phyloP scores from a whole-genome alignment of 2,797 vertebrate species.

The Pantherophis vulpinus region DNA sequence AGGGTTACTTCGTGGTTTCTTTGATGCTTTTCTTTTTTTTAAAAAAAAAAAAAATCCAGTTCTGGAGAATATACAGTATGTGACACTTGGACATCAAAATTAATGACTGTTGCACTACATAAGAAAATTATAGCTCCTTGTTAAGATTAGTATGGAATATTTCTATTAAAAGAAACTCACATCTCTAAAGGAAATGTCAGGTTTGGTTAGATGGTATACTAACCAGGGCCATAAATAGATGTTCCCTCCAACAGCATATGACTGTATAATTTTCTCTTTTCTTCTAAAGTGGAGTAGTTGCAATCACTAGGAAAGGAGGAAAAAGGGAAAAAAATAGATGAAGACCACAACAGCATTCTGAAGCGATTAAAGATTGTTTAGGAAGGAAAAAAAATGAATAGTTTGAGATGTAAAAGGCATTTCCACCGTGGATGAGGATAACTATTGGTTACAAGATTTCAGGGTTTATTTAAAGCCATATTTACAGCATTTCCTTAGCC shows the following conservation, averaged over 20 bases:
- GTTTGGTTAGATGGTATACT: neutral
- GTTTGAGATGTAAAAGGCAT: constrained; percentile 23
- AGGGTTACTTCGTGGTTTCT: neutral
- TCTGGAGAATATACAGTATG: constrained; percentile 6
- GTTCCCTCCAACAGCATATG: neutral
- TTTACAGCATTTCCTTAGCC: neutral
- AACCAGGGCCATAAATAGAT: constrained; percentile 26
- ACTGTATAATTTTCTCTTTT: constrained; percentile 21
- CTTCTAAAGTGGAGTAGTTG: neutral
- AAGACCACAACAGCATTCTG: neutral
- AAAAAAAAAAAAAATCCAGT: neutral
- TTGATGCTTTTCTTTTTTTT: neutral
- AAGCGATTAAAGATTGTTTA: constrained; percentile 40
- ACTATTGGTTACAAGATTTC: neutral
- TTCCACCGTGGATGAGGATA: constrained; percentile 35
- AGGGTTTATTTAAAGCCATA: neutral
- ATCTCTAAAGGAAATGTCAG: constrained; percentile 26
- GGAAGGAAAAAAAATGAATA: constrained; percentile 32
- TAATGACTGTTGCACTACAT: constrained; percentile 23
- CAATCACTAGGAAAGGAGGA: neutral
- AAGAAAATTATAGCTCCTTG: constrained; percentile 35
- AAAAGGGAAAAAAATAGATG: neutral
- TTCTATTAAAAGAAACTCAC: constrained; percentile 37
- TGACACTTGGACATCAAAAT: constrained; percentile 35
- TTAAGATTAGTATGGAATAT: constrained; percentile 21